Evolutionary conservation across 2,113 vertebrate species (phyloP).

Genomic region (Stercorarius parasiticus): DNA sequence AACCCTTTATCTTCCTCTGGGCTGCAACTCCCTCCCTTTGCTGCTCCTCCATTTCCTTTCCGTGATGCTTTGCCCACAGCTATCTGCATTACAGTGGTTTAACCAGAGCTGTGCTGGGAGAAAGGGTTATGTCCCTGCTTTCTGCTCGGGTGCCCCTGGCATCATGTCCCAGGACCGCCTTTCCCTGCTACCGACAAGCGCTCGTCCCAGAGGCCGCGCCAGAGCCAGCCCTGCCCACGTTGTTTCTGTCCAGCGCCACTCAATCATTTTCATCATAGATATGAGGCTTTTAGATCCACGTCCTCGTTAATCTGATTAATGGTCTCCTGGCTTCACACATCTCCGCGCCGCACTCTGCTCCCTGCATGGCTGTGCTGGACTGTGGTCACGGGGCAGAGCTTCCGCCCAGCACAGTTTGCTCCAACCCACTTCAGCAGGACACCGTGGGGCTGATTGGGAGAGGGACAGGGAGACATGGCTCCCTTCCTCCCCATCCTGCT

Average conservation of each 20-base stretch:
- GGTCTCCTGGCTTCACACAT: not conserved
- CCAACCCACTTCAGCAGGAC: not conserved
- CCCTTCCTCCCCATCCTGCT: not conserved
- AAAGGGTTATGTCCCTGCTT: not conserved
- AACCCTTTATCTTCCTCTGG: conserved; percentile 21
- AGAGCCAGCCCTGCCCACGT: not conserved
- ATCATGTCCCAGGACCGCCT: not conserved
- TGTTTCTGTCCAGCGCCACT: not conserved
- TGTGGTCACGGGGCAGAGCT: not conserved
- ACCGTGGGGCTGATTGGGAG: not conserved
- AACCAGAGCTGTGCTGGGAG: not conserved
- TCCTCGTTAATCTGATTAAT: not conserved
- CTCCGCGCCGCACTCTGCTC: not conserved
- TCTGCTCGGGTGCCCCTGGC: not conserved
- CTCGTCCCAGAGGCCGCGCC: not conserved
- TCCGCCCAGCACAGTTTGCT: not conserved
- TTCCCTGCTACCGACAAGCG: not conserved
- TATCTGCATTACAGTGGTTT: not conserved
- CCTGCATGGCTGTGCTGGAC: not conserved
- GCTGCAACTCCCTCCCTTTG: conserved; percentile 14
- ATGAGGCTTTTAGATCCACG: not conserved
- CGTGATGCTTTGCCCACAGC: not conserved
- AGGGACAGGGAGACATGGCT: accelerated
- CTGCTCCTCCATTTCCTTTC: not conserved
- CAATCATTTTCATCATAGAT: not conserved